Base-by-base conservation (phyloP, 1,140 invertebrate species). In the Helicoverpa zea region DNA sequence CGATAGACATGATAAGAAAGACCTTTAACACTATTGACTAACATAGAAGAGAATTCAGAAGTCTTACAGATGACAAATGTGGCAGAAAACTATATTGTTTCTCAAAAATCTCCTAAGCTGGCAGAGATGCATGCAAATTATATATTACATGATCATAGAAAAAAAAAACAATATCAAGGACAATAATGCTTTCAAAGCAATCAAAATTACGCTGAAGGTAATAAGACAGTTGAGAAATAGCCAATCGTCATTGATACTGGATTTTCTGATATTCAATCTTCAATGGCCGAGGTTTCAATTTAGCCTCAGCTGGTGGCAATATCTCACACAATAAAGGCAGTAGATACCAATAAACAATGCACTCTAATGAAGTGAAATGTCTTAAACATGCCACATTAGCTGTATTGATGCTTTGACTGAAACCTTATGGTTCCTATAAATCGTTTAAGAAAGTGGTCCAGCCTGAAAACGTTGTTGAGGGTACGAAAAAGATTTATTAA, bases 291-390 rank as follows among this genome's bases (percentile, higher is more conserved):
- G 70, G 70, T 58, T 14, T 11, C 54, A 58, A 73, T 56, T 73
- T 73, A 73, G 52, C 11, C 70, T n/a, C 52, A 56, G 52, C 52
- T 73, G 51, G 30, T 58, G 58, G 49, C 47, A 72, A 51, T 72
- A 72, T 72, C 68, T 72, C 68, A 72, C 68, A 72, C 49, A 51
- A 72, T 52, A 72, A 51, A 64, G 49, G 29, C 84, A 81, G 87
- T 90, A 89, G 89, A 89, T 83, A 84, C 70, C 64, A 66, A 78
- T 81, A 76, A 79, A 90, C 86, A 89, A 87, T 83, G 81, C 56
- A 18, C 76, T 80, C 51, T 84, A 88, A 86, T 83, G 83, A 82
- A 87, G 79, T 81, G 77, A 82, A 83, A 82, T 61, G 63, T 75
- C 82, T 82, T 82, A 84, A 87, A 79, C 80, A 80, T 83, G 80